Evolutionary conservation across 2,113 vertebrate genomes (phyloP), one percentile per base, ranked within the genome.

Genomic region (Mus pahari): DNA sequence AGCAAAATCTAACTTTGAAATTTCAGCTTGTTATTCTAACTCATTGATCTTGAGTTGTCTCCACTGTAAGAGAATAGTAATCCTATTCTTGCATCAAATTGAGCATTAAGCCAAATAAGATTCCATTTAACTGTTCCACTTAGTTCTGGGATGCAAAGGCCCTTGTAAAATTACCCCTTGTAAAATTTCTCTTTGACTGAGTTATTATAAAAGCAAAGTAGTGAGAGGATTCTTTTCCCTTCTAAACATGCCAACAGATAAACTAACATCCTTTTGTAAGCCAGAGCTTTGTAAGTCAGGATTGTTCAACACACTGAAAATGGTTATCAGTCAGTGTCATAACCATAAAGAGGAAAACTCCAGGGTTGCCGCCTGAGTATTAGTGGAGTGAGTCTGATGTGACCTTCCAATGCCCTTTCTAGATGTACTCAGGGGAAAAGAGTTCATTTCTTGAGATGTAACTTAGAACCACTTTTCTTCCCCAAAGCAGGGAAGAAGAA

Each of bases 41-140:
- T 64, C 33, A 55, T 5, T 94, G 53, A 68, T 31, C n/a, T 95
- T 96, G 5, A 68, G 48, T 75, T 88, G 73, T 92, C 16, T 79
- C 20, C 22, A 12, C 22, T 89, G 19, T 28, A 36, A 79, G 33
- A 50, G 24, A 81, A 64, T 22, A 70, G 42, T 79, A 89, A 28
- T 60, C 66, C 1, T 68, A 66, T 42, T 26, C 28, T 28, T 42
- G 70, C 82, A 48, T 39, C 22, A 39, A 42, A 68, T 4, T 77
- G 45, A 42, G 14, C 53, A 86, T 77, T 58, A 60, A 17, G 33
- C 12, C 33, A 77, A 74, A 45, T 45, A 31, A 84, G 11, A 42
- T 81, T 3, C 9, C 36, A 26, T 68, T 64, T 39, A 33, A 73
- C 8, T 70, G 26, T 26, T 73, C 71, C 31, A 36, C 22, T 53